A percentile compares a stretch with the other conserved stretches of the same genome.
These are phyloP conservation scores for Stenotaenia linearis DNA, from an alignment of 2,888 invertebrate genomes.

Conservation along the genomic window DNA sequence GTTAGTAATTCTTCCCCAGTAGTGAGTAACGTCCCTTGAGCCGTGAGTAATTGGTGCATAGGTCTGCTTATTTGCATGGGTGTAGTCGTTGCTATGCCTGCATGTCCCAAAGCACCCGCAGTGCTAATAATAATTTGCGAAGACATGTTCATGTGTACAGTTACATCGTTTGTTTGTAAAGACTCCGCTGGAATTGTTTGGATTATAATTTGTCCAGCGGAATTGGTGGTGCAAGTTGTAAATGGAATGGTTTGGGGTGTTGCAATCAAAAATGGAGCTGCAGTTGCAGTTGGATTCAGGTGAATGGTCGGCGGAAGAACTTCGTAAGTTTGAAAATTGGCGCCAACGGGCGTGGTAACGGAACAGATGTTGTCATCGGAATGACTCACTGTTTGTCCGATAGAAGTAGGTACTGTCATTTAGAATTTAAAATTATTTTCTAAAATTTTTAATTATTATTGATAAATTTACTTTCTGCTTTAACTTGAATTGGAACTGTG, in stretches of 20 bases:
- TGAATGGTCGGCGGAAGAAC: slow-evolving; percentile 37
- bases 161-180: slow-evolving; percentile 39
- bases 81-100: neutral
- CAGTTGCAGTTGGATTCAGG: slow-evolving; percentile 34
- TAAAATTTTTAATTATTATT: neutral
- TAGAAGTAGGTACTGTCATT: neutral
- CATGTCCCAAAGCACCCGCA: neutral
- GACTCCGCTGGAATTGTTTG: slow-evolving; percentile 32
- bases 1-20: neutral
- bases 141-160: slow-evolving; percentile 42
- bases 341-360: slow-evolving; percentile 24
- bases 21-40: neutral
- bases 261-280: slow-evolving; percentile 37
- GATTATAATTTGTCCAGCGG: slow-evolving; percentile 45
- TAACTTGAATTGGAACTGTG: slow-evolving; percentile 28
- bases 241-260: slow-evolving; percentile 37
- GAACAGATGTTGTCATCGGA: neutral
- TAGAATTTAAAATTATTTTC: neutral
- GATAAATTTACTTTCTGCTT: slow-evolving; percentile 24
- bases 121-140: slow-evolving; percentile 41
- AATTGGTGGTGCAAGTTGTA: slow-evolving; percentile 34
- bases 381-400: neutral
- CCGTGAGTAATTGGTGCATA: neutral
- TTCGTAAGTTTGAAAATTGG: slow-evolving; percentile 37
- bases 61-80: neutral